Evolutionary conservation across 2,797 vertebrate species (phyloP).

Genomic region (Mormyrops attenuatus): DNA sequence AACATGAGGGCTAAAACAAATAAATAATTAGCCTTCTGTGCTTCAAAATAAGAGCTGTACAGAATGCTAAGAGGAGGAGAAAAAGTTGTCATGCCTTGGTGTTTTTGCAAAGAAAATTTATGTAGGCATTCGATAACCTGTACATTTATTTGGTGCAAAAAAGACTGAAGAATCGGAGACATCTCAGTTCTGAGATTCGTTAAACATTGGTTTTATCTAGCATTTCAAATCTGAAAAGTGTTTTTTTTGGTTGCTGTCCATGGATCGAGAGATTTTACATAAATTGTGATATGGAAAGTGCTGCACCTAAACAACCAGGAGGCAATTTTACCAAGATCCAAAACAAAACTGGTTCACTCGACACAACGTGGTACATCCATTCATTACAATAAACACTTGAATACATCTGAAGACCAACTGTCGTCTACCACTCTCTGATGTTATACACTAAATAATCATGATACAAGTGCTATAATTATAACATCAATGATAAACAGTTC

Average conservation of each 20-base stretch:
- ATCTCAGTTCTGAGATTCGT: not conserved
- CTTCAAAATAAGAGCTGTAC: conserved; percentile 28
- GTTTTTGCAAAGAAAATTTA: not conserved
- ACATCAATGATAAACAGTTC: conserved; percentile 24
- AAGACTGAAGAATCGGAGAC: not conserved
- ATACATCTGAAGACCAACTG: conserved; percentile 40
- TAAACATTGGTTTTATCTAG: not conserved
- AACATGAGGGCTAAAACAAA: conserved; percentile 40
- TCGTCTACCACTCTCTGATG: conserved; percentile 37
- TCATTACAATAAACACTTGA: conserved; percentile 47
- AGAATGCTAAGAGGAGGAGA: conserved; percentile 17
- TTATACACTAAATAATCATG: conserved; percentile 56
- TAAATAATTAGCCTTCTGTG: conserved; percentile 48
- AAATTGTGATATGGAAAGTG: conserved; percentile 38
- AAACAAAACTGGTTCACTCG: conserved; percentile 40
- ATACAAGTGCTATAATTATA: conserved; percentile 45
- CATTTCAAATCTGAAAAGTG: not conserved
- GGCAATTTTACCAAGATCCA: conserved; percentile 46
- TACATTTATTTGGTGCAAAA: not conserved
- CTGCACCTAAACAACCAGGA: conserved; percentile 43
- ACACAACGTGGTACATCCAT: conserved; percentile 49
- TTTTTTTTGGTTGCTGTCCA: conserved; percentile 2
- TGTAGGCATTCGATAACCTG: not conserved
- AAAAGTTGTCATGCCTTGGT: not conserved
- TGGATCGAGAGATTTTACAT: conserved; percentile 3